These are phyloP conservation scores for Hippocampus zosterae DNA, from an alignment of 2,113 vertebrate genomes.

Conservation along the genomic window DNA sequence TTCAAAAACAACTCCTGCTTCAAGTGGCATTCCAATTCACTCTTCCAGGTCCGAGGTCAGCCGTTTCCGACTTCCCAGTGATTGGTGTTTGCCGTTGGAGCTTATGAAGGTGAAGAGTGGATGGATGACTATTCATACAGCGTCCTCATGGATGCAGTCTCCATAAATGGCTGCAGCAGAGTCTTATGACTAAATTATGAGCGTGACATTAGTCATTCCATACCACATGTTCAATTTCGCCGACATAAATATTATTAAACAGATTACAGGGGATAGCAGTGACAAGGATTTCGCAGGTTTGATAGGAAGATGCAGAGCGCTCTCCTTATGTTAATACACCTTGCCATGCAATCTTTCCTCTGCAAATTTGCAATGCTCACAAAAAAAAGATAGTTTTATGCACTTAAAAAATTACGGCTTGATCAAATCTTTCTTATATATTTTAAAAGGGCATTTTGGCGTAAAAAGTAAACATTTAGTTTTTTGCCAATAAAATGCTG, in stretches of 20 bases:
- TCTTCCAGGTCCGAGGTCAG: neutral
- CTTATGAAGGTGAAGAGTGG: slow-evolving; percentile 60
- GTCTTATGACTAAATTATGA: slow-evolving; percentile 66
- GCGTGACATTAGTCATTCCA: slow-evolving; percentile 58
- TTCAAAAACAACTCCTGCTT: neutral
- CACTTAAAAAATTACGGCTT: slow-evolving; percentile 73
- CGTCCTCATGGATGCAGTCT: slow-evolving; percentile 41
- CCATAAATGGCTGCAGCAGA: slow-evolving; percentile 29
- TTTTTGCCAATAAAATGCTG: neutral
- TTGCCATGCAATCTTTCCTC: slow-evolving; percentile 60
- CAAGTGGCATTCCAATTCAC: neutral
- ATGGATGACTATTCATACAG: slow-evolving; percentile 54
- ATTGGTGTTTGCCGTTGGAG: slow-evolving; percentile 4
- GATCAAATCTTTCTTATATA: slow-evolving; percentile 67
- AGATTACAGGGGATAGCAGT: slow-evolving; percentile 59
- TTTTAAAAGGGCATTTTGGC: slow-evolving; percentile 65
- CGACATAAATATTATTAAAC: slow-evolving; percentile 67
- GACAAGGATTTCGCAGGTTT: slow-evolving; percentile 60
- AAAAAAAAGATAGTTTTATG: slow-evolving; percentile 69
- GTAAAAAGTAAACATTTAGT: slow-evolving; percentile 40
- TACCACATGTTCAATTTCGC: slow-evolving; percentile 55
- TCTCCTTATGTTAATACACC: slow-evolving; percentile 51
- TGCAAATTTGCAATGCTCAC: slow-evolving; percentile 68
- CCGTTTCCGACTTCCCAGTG: neutral
- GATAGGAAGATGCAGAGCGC: slow-evolving; percentile 51